A percentile compares a stretch with the other conserved stretches of the same genome.
These are phyloP conservation scores for Zosterops japonicus DNA, from an alignment of 2,113 vertebrate species.

Conservation along the genomic window DNA sequence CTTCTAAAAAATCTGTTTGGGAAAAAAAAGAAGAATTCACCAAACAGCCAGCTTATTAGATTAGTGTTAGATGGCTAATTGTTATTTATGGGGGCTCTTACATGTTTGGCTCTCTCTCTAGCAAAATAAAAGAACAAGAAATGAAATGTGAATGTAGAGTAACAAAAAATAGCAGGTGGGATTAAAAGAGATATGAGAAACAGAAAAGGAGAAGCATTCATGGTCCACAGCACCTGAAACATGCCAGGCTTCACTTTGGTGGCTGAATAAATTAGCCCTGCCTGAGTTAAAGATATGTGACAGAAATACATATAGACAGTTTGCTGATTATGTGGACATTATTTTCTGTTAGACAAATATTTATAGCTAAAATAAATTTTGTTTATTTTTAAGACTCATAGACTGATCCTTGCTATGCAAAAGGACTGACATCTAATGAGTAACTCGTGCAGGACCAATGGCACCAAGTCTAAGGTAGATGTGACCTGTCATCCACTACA, in stretches of 20 bases:
- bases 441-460: not conserved
- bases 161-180: not conserved
- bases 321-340: not conserved
- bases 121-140: not conserved
- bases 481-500: not conserved
- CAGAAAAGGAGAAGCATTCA: not conserved
- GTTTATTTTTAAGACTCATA: not conserved
- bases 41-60: not conserved
- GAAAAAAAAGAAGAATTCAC: not conserved
- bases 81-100: not conserved
- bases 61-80: not conserved
- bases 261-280: not conserved
- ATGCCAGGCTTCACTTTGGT: not conserved
- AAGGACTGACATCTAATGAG: not conserved
- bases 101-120: not conserved
- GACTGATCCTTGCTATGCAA: not conserved
- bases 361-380: not conserved
- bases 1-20: not conserved
- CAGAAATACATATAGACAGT: not conserved
- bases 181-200: not conserved
- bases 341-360: not conserved
- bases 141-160: not conserved
- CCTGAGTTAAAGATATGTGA: not conserved
- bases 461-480: not conserved
- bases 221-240: not conserved